A percentile compares a stretch with the other conserved stretches of the same genome.
phyloP scores from a whole-genome alignment of 2,888 invertebrate genomes.

The Sphinx pinastri region DNA sequence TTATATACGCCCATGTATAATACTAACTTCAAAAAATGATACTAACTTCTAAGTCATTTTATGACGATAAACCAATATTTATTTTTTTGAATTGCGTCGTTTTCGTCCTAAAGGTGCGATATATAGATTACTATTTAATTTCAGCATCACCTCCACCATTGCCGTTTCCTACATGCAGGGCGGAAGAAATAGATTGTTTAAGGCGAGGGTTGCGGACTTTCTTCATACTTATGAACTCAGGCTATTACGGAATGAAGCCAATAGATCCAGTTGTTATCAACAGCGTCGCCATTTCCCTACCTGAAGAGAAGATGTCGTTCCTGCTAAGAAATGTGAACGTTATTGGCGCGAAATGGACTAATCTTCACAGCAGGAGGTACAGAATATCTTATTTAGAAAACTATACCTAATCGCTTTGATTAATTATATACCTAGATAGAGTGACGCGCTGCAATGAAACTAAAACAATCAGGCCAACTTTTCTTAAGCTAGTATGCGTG shows the following conservation, averaged over 20 bases:
- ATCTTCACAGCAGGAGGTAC: conserved; percentile 66
- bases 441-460: too few species aligned
- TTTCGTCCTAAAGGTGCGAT: too few species aligned
- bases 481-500: too few species aligned
- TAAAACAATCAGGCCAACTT: too few species aligned
- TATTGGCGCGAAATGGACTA: conserved; percentile 74
- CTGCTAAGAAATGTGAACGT: conserved; percentile 69
- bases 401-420: too few species aligned
- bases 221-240: conserved; percentile 72
- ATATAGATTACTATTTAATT: conserved; percentile 30
- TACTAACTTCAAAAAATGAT: too few species aligned
- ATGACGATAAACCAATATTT: too few species aligned
- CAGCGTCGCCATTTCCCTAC: conserved; percentile 65
- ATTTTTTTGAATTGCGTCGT: too few species aligned
- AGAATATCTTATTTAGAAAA: not conserved
- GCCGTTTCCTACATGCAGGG: conserved; percentile 71
- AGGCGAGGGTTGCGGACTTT: conserved; percentile 71
- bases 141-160: conserved; percentile 53
- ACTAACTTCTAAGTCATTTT: too few species aligned
- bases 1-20: too few species aligned
- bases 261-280: conserved; percentile 67
- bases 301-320: conserved; percentile 67
- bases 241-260: conserved; percentile 67
- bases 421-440: too few species aligned
- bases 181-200: conserved; percentile 68